A percentile compares a stretch with the other conserved stretches of the same genome.
phyloP scores from a whole-genome alignment of 2,797 vertebrate genomes.

The Cercopithecus hamlyni region DNA sequence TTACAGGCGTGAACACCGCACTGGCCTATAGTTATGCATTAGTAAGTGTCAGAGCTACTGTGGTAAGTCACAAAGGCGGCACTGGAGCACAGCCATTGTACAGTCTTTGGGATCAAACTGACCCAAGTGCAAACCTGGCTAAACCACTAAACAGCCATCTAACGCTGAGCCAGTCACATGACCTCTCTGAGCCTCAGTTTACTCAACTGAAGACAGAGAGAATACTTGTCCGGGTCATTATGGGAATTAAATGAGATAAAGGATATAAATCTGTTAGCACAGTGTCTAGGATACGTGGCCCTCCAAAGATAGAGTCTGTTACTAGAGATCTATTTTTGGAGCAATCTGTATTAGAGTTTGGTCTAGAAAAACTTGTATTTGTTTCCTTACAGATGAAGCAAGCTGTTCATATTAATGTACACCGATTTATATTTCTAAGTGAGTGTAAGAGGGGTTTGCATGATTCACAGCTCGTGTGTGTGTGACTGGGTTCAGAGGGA shows the following conservation, averaged over 20 bases:
- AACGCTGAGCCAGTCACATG: not conserved
- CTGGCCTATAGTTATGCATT: not conserved
- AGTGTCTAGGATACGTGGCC: not conserved
- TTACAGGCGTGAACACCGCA: fast-evolving
- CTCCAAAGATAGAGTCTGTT: not conserved
- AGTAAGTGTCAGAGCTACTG: not conserved
- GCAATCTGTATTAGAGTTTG: not conserved
- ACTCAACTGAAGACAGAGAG: not conserved
- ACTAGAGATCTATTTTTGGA: not conserved
- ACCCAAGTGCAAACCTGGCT: not conserved
- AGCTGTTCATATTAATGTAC: not conserved
- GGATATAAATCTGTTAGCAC: not conserved
- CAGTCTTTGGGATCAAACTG: not conserved
- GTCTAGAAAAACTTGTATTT: constrained; percentile 9
- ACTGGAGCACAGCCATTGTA: not conserved
- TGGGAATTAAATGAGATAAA: not conserved
- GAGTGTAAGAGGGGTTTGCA: not conserved
- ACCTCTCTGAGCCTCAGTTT: not conserved
- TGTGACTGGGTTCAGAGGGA: not conserved
- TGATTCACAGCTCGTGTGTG: not conserved
- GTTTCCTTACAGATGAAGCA: constrained; percentile 6
- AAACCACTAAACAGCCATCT: no score
- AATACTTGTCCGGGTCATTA: not conserved
- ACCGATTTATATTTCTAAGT: not conserved
- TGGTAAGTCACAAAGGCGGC: not conserved